Base-by-base conservation (phyloP, 2,113 vertebrate genomes). In the Sitta europaea region DNA sequence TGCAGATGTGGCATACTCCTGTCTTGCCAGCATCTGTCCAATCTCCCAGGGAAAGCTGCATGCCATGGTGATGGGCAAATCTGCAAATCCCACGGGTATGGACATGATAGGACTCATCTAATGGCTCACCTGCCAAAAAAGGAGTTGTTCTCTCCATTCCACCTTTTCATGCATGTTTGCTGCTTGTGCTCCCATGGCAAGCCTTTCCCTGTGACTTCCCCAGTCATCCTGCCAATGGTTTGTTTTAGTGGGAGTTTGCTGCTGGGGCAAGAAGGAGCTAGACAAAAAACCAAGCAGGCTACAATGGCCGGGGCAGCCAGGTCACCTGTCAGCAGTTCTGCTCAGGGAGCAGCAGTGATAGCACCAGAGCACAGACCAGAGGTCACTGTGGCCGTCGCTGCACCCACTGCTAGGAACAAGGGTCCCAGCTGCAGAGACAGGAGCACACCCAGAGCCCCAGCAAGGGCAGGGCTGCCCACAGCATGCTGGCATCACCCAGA, bases 371-470 rank as follows among this genome's bases (percentile, higher is more conserved):
- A 62, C 10, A 62, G 40, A 87, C 4, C 73, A 87, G n/a, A 62
- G 71, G 14, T 54, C 47, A 31, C 16, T 0, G 0, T 2, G 0
- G 6, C 29, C 29, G 47, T 27, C 0, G 0, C 21, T 48, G 21
- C 25, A 42, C 17, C 3, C 40, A 31, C 31, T 0, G 2, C 17
- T 68, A 54, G 5, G 11, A 2, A 66, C 12, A 38, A 9, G 7
- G 17, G 18, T 19, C 36, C 36, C 35, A 40, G 0, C 29, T 18
- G 42, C 0, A 0, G 42, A 43, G 15, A 67, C 45, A 59, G 28
- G 61, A 59, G 77, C 38, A 47, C 24, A 59, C 9, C 4, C 28
- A 74, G 40, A 27, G 11, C 29, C 14, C n/a, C 6, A 3, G 14
- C 2, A 51, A 48, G 10, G 35, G 3, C 25, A 36, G 5, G 10